A percentile compares a stretch with the other conserved stretches of the same genome.
phyloP scores from a whole-genome alignment of 1,140 invertebrate species.

The Augochlora pura region DNA sequence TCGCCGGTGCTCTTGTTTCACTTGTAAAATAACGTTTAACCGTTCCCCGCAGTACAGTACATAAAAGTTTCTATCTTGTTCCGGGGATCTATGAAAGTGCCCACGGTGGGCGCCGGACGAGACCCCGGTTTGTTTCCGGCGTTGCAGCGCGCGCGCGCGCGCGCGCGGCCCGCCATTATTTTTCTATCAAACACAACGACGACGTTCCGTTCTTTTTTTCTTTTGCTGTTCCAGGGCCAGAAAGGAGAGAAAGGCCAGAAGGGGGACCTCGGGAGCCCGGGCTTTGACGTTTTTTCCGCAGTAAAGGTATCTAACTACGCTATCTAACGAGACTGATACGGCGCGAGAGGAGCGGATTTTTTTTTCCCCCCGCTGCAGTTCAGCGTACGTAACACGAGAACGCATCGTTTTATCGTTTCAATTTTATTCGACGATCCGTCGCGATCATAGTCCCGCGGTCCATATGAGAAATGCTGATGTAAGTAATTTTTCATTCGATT shows the following conservation, averaged over 20 bases:
- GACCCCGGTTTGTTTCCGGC: no score
- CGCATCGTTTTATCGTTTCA: slow-evolving; percentile 45
- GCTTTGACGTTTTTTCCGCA: slow-evolving; percentile 93
- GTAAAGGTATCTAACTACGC: slow-evolving; percentile 88
- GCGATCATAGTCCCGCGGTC: no score
- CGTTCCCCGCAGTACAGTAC: no score
- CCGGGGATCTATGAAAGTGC: no score
- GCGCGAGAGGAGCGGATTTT: slow-evolving; percentile 25
- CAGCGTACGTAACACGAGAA: slow-evolving; percentile 40
- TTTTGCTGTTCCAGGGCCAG: slow-evolving; percentile 83
- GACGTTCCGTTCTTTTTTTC: slow-evolving; percentile 62
- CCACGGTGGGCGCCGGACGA: background rate
- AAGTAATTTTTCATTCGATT: no score
- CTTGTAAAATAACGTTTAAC: no score
- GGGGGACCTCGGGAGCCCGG: slow-evolving; percentile 91
- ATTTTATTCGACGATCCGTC: slow-evolving; percentile 1
- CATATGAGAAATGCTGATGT: no score
- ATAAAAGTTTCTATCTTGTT: no score
- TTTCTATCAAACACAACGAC: slow-evolving; percentile 21
- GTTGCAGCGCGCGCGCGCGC: no score
- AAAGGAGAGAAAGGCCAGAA: slow-evolving; percentile 93
- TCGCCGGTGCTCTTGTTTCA: no score
- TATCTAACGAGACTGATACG: slow-evolving; percentile 47
- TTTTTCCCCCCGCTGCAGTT: background rate
- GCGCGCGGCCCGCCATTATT: background rate